Evolutionary conservation across 2,113 vertebrate genomes (phyloP), one percentile per base, ranked within the genome.

Genomic region (Numida meleagris): DNA sequence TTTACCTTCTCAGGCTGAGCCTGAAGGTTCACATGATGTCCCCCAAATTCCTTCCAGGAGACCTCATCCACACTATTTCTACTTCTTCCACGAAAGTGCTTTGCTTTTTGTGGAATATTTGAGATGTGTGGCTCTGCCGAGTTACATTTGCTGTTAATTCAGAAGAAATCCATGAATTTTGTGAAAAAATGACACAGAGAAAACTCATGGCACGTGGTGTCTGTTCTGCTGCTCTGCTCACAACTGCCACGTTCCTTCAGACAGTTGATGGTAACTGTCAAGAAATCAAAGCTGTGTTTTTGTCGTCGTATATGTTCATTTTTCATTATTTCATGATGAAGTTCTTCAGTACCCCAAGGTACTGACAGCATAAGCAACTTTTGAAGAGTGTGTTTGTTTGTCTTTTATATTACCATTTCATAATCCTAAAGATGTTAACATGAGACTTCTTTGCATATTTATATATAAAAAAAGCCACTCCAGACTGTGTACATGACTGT

Each of bases 241-340:
- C 4, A 5, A 42, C 23, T 72, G 12, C 85, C 80, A 18, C 1
- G 3, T 70, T 42, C 48, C 43, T 72, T 68, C 67, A 40, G 42
- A 55, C 0, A 1, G 38, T 57, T 21, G 51, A 71, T 86, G 11
- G 19, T 42, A 91, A 74, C 38, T 40, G 31, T 71, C 59, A 88
- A 59, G 75, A 86, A 91, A 81, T 81, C 38, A 88, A 86, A 90
- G 38, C 42, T 46, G 13, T 6, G 0, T 31, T 84, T 82, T 34
- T 57, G 19, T 50, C 4, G 1, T 58, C 4, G 33, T 73, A 45
- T 70, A 46, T 74, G 34, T 71, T 88, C 12, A 11, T 40, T 71
- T 94, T 81, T 90, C 34, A 38, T 80, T 55, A 71, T 90, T 90
- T 71, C 25, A 34, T 86, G 34, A 68, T 67, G 42, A 74, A 77